A percentile compares a stretch with the other conserved stretches of the same genome.
phyloP scores from a whole-genome alignment of 2,113 vertebrate genomes.

The Macroglossus sobrinus region DNA sequence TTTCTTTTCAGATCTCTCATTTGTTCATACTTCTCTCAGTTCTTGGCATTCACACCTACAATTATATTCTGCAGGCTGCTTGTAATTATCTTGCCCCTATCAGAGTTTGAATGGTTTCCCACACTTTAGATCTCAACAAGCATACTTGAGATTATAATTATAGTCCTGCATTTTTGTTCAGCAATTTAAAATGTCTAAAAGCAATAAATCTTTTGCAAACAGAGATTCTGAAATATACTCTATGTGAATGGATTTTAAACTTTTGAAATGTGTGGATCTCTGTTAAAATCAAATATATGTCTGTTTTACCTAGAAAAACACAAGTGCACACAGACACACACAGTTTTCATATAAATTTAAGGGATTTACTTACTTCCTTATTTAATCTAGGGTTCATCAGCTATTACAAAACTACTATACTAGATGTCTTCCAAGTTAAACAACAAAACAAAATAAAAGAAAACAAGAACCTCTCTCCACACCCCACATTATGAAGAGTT shows the following conservation, averaged over 20 bases:
- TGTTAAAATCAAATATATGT: constrained; percentile 9
- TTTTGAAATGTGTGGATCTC: background rate
- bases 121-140: background rate
- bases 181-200: constrained; percentile 47
- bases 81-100: constrained; percentile 57
- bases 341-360: background rate
- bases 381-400: background rate
- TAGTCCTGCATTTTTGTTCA: constrained; percentile 47
- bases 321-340: background rate
- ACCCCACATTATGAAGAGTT: background rate
- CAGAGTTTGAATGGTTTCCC: constrained; percentile 19
- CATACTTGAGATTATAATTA: constrained; percentile 64
- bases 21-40: background rate
- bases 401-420: background rate
- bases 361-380: background rate
- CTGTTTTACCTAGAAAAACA: background rate
- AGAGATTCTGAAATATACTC: constrained; percentile 21
- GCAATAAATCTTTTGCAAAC: constrained; percentile 34
- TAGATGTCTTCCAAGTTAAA: background rate
- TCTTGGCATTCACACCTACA: constrained; percentile 49
- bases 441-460: background rate
- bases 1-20: constrained; percentile 22
- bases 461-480: background rate
- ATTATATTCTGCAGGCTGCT: constrained; percentile 56
- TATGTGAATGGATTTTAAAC: background rate